Base-by-base conservation (phyloP, 2,888 invertebrate genomes). In the Erannis defoliaria region DNA sequence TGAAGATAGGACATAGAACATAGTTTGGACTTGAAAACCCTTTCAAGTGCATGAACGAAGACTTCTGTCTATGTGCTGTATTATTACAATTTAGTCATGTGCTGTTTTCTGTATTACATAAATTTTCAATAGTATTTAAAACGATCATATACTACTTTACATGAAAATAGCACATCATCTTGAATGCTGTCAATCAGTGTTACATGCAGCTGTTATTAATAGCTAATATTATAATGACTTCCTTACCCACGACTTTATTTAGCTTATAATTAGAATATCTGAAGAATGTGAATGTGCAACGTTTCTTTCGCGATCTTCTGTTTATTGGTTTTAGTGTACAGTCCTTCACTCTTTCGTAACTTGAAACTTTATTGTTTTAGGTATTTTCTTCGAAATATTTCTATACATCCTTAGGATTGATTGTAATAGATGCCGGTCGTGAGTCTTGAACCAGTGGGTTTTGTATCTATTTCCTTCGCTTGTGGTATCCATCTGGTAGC, bases 21-120 rank as follows among this genome's bases (percentile, higher is more conserved):
- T 48, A 55, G 33, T 46, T 46, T 46, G 51, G 33, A 56, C 51
- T 62, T 62, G 62, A 53, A 57, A 58, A 46, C 64, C 70, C 68
- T 75, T 76, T 78, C 75, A 76, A 77, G 77, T 87, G 88, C 89
- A 89, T 88, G 89, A 80, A 38, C 19, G 16, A 82, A 74, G 62
- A 82, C 72, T 72, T 80, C 64, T 79, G 72, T 77, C 68, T 78
- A 71, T 81, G 78, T 80, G 80, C 81, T 82, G 73, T 72, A 68
- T 70, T 77, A 73, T 45, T 73, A 77, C n/a, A 21, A 80, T 72
- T 77, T 68, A 19, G 12, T 29, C 26, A 50, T 77, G 81, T 87
- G 83, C 81, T 75, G 75, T 86, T 84, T 85, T 86, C 81, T 76
- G 64, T 66, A 59, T 55, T 55, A 46, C 26, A 49, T 31, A 46